Percentiles rank a stretch among this genome's conserved stretches.
These are phyloP conservation scores for Brachyrhaphis roseni DNA, from an alignment of 2,797 vertebrate species.

Conservation along the genomic window DNA sequence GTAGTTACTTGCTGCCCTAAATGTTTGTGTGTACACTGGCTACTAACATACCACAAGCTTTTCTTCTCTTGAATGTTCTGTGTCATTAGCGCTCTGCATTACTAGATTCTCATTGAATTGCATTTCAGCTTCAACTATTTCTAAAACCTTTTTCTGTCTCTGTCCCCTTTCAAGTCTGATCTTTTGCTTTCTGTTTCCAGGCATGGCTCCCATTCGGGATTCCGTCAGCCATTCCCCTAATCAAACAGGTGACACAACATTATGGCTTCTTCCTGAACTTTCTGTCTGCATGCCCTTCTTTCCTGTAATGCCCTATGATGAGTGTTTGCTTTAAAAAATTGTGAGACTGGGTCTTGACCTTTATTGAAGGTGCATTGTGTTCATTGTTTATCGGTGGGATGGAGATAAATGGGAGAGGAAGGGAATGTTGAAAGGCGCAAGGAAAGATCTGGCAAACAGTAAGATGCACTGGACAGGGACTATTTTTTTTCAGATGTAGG, in stretches of 20 bases:
- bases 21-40: not conserved
- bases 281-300: constrained; percentile 27
- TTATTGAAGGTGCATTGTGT: constrained; percentile 28
- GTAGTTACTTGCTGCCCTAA: too few relatives aligned
- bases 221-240: constrained; percentile 97
- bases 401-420: constrained; percentile 16
- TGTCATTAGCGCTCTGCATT: constrained; percentile 22
- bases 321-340: constrained; percentile 17
- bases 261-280: constrained; percentile 35
- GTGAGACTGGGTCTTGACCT: constrained; percentile 6
- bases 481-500: not conserved
- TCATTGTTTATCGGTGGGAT: constrained; percentile 5
- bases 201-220: constrained; percentile 97
- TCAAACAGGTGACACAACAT: constrained; percentile 91
- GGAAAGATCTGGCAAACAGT: not conserved
- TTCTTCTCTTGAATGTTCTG: constrained; percentile 13
- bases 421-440: not conserved
- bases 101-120: constrained; percentile 37
- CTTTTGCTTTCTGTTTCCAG: constrained; percentile 81
- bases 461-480: not conserved
- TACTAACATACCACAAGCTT: constrained; percentile 26
- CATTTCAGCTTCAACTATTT: constrained; percentile 25
- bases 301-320: constrained; percentile 17
- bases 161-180: constrained; percentile 64
- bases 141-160: constrained; percentile 40